Percentiles rank a stretch among this genome's conserved stretches.
These are phyloP conservation scores for Parochlus steinenii DNA, from an alignment of 2,888 invertebrate genomes.

Conservation along the genomic window DNA sequence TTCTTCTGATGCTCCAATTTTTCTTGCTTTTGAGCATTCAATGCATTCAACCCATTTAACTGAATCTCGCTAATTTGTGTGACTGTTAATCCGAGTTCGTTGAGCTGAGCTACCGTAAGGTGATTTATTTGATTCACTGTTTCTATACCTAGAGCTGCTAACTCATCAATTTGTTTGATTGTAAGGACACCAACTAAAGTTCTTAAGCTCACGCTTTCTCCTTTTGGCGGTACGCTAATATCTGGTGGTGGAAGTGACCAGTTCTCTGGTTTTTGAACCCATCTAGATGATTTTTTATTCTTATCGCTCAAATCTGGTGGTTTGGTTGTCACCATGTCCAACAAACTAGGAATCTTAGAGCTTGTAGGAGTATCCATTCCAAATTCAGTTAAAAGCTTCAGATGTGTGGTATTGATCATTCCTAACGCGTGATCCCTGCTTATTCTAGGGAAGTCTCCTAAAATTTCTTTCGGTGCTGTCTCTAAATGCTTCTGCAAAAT, in stretches of 20 bases:
- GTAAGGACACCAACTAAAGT: slow-evolving; percentile 40
- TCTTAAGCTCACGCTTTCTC: slow-evolving; percentile 26
- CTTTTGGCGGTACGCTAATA: background rate
- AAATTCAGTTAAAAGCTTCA: slow-evolving; percentile 31
- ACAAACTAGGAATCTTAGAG: slow-evolving; percentile 23
- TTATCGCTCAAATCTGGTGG: slow-evolving; percentile 23
- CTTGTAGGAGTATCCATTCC: slow-evolving; percentile 19
- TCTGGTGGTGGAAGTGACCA: background rate
- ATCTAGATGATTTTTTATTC: slow-evolving; percentile 29
- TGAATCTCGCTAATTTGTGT: slow-evolving; percentile 45
- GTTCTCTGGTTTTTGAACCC: slow-evolving; percentile 5
- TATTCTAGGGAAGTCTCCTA: slow-evolving; percentile 75
- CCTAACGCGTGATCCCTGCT: slow-evolving; percentile 55
- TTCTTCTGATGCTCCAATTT: background rate
- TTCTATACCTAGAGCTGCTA: slow-evolving; percentile 40
- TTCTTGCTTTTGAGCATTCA: no score
- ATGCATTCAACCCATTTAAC: slow-evolving; percentile 40
- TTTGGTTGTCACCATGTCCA: slow-evolving; percentile 26
- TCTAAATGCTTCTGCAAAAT: slow-evolving; percentile 61
- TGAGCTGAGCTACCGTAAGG: slow-evolving; percentile 41
- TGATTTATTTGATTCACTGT: slow-evolving; percentile 43
- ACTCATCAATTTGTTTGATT: slow-evolving; percentile 38
- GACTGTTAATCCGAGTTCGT: slow-evolving; percentile 40
- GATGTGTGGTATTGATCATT: slow-evolving; percentile 34
- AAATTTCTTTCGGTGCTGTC: slow-evolving; percentile 77